Conservation (phyloP, 1,140 invertebrate species). For the Hyles vespertilio region DNA sequence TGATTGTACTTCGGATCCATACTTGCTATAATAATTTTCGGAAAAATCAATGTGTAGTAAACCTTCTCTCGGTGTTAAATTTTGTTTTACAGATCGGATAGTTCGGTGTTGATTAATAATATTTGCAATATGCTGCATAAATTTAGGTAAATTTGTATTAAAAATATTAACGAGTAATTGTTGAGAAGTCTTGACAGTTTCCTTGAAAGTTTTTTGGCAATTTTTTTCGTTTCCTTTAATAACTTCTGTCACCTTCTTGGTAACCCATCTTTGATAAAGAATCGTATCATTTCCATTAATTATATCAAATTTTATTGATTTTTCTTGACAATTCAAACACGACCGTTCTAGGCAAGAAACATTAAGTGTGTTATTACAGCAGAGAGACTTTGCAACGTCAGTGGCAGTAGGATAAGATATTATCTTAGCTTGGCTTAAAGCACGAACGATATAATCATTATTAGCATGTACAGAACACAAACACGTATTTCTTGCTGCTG, state of each 20-base stretch:
- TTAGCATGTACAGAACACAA: constrained; percentile 14
- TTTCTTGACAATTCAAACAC: constrained; percentile 16
- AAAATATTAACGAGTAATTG: constrained; percentile 7
- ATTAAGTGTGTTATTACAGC: constrained; percentile 12
- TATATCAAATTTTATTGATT: constrained; percentile 12
- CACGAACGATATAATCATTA: constrained; percentile 15
- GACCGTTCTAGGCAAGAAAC: constrained; percentile 20
- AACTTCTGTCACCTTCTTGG: constrained; percentile 11
- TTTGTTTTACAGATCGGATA: constrained; percentile 16
- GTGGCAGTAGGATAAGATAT: constrained; percentile 11
- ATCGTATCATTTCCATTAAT: constrained; percentile 17
- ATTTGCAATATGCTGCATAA: constrained; percentile 14
- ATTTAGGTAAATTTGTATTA: constrained; percentile 9
- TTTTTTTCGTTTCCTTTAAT: constrained; percentile 11
- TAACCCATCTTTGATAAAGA: constrained; percentile 20
- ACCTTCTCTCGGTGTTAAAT: constrained; percentile 10
- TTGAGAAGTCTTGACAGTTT: constrained; percentile 8
- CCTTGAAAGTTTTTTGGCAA: constrained; percentile 12
- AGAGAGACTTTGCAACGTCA: constrained; percentile 12
- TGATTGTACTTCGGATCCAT: constrained; percentile 21
- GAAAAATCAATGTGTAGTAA: constrained; percentile 26
- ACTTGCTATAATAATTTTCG: too few species aligned
- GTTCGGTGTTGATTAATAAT: constrained; percentile 15
- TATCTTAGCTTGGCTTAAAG: constrained; percentile 16
- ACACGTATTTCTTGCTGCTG: constrained; percentile 18